Base-by-base conservation (phyloP, 1,140 invertebrate genomes). In the Drosophila azteca region DNA sequence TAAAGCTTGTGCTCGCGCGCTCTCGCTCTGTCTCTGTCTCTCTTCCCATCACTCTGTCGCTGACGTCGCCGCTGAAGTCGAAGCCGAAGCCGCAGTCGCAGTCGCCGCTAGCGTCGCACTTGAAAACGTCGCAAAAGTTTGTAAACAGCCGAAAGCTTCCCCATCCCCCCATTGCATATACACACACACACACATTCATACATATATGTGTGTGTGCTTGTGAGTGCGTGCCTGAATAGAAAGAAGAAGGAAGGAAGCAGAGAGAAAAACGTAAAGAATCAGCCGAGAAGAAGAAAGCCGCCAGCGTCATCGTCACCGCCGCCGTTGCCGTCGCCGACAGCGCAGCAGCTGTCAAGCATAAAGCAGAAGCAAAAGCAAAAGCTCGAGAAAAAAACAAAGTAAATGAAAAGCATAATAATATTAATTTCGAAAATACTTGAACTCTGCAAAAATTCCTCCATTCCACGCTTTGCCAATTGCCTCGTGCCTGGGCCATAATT, bases 51-150 rank as follows among this genome's bases (percentile, higher is more conserved):
- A 70, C 35, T 39, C 35, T 13, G 54, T 70, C 67, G 74, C 52
- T 57, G 44, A 48, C 60, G 44, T 69, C 54, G 49, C 82, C 64
- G 66, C 63, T 45, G 45, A 35, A 57, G 65, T 29, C 46, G 65
- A 31, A 46, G 50, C 63, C 49, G 45, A 39, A 58, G 65, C 41
- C 52, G 66, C 24, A 46, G 50, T 49, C 57, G 43, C 49, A 58
- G 67, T 62, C 61, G 52, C 59, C 43, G 54, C 24, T 26, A 31
- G 71, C 76, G 65, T 81, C 83, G 83, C 83, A 88, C 71, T 88
- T 88, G 79, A 83, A 85, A 87, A 83, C 75, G 83, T 87, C 83
- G 84, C 83, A 87, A 87, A 87, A 87, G 83, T 88, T 87, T 87
- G 83, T 87, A 87, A 87, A 87, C 83, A 84, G 71, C 79, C 74